A percentile compares a stretch with the other conserved stretches of the same genome.
Evolutionary conservation across 37 sponge, comb jelly and placozoan species (phyloP).

Genomic region (Beroe ovata): DNA sequence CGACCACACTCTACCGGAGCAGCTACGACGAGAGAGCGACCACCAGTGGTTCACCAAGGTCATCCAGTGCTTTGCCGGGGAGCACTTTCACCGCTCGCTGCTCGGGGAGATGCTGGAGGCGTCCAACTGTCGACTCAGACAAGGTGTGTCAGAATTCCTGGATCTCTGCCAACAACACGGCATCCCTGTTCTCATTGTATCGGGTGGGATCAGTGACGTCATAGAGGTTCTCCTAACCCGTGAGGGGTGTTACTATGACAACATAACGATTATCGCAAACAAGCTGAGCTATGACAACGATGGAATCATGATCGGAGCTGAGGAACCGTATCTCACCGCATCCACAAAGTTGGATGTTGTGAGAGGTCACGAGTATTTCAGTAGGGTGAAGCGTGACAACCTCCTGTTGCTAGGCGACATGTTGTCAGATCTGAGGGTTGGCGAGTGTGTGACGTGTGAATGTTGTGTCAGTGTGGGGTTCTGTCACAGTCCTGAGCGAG

Average conservation of each 20-base stretch:
- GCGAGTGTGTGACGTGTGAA: background rate
- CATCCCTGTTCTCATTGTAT: slow-evolving; percentile 18
- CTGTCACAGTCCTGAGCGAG: slow-evolving; percentile 8
- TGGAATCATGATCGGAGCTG: background rate
- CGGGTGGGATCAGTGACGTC: slow-evolving; percentile 56
- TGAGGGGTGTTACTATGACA: slow-evolving; percentile 38
- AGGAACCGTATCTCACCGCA: slow-evolving; percentile 14
- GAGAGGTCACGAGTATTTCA: slow-evolving; percentile 5
- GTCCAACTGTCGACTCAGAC: background rate
- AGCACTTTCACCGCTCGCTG: background rate
- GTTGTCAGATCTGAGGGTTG: slow-evolving; percentile 48
- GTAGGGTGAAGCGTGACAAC: background rate
- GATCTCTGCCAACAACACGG: slow-evolving; percentile 16
- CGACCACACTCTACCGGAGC: slow-evolving; percentile 35
- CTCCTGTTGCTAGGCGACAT: slow-evolving; percentile 48
- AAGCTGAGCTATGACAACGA: background rate
- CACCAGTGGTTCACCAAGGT: slow-evolving; percentile 8
- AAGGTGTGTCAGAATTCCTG: slow-evolving; percentile 51
- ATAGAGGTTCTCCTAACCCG: background rate
- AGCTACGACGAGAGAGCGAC: slow-evolving; percentile 9
- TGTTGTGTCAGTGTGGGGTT: background rate
- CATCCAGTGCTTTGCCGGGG: background rate
- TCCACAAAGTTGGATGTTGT: slow-evolving; percentile 40
- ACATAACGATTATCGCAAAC: slow-evolving; percentile 35
- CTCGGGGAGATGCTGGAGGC: slow-evolving; percentile 40